Evolutionary conservation across 2,888 invertebrate species (phyloP).

Genomic region (Exocentrus adspersus): DNA sequence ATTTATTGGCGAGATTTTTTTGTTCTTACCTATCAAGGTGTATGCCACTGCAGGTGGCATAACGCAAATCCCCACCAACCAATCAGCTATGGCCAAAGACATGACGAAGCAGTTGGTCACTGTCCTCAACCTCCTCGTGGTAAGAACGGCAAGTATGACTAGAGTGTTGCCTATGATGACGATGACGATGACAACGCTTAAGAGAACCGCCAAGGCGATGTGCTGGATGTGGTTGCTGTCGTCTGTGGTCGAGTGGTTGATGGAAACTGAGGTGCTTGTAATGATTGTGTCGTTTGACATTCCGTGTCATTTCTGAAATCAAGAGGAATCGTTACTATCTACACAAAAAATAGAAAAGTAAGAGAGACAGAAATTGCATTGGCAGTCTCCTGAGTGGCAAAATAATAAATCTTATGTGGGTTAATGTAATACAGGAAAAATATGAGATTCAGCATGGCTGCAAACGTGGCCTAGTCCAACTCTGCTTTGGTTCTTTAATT

Average conservation of each 20-base stretch:
- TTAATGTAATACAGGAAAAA: no score
- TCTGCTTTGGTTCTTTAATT: no score
- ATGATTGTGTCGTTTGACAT: conserved; percentile 55
- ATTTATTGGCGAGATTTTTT: no score
- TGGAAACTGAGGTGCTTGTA: conserved; percentile 30
- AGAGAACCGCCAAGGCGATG: conserved; percentile 71
- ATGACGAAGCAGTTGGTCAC: conserved; percentile 97
- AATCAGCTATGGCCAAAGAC: conserved; percentile 92
- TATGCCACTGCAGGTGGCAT: conserved; percentile 95
- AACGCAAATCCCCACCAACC: conserved; percentile 91
- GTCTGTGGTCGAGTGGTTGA: conserved; percentile 18
- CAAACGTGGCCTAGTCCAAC: no score
- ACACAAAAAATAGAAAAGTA: no score
- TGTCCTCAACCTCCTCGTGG: conserved; percentile 85
- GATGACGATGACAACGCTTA: conserved; percentile 75
- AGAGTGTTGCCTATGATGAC: conserved; percentile 88
- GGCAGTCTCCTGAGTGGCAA: no score
- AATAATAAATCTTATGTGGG: no score
- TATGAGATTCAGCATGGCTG: no score
- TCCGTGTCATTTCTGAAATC: conserved; percentile 59
- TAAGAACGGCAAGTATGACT: conserved; percentile 89
- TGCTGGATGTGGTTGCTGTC: conserved; percentile 59
- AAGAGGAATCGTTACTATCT: no score
- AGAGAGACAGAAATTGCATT: no score
- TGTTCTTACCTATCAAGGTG: conserved; percentile 76